Conservation (phyloP, 2,113 vertebrate genomes). For the Elephas maximus region DNA sequence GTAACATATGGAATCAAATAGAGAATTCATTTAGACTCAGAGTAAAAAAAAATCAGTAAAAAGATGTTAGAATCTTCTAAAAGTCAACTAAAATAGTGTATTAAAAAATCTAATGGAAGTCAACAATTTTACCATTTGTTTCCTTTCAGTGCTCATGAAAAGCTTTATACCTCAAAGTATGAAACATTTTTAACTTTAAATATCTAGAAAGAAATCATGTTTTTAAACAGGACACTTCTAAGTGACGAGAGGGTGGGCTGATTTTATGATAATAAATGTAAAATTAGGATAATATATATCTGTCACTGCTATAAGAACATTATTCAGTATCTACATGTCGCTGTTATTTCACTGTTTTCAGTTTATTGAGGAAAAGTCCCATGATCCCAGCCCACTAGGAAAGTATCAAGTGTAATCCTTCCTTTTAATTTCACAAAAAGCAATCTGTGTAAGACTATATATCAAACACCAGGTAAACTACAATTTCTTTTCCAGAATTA, state of each 20-base stretch:
- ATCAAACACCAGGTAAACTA: not conserved
- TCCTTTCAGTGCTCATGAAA: not conserved
- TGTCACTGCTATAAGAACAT: not conserved
- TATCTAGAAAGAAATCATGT: not conserved
- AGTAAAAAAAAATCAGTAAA: constrained; percentile 5
- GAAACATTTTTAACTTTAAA: not conserved
- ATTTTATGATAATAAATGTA: constrained; percentile 17
- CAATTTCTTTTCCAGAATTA: not conserved
- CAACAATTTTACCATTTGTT: not conserved
- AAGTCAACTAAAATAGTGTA: not conserved
- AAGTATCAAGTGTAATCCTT: not conserved
- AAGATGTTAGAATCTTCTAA: constrained; percentile 41
- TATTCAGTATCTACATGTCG: not conserved
- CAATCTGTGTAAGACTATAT: not conserved
- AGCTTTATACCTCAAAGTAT: not conserved
- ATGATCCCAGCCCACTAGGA: not conserved
- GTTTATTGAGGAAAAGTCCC: not conserved
- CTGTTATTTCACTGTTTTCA: not conserved
- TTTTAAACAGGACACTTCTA: constrained; percentile 18
- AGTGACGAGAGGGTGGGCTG: not conserved
- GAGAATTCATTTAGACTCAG: constrained; percentile 65
- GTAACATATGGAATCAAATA: constrained; percentile 64
- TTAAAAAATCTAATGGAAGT: constrained; percentile 34
- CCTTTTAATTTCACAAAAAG: not conserved
- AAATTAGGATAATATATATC: not conserved